phyloP scores from a whole-genome alignment of 1,140 invertebrate species.

The Drosophila pectinifera region DNA sequence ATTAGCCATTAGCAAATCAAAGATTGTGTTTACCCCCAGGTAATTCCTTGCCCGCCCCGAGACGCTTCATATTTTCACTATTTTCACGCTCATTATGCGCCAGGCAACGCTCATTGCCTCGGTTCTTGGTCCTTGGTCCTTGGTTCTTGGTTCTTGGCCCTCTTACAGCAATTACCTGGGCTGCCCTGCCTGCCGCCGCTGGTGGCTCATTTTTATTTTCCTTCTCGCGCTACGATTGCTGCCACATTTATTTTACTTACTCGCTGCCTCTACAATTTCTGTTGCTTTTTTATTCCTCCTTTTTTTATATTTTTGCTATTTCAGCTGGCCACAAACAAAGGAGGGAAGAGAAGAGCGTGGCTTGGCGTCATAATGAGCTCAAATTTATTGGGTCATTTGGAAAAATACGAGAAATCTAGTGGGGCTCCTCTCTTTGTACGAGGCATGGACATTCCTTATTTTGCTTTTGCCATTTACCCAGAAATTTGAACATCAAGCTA shows the following conservation, averaged over 20 bases:
- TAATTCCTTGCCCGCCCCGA: slow-evolving; percentile 32
- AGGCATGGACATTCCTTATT: slow-evolving; percentile 44
- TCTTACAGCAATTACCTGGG: slow-evolving; percentile 75
- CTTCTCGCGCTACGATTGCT: slow-evolving; percentile 43
- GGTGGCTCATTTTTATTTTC: slow-evolving; percentile 59
- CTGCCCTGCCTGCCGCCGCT: slow-evolving; percentile 27
- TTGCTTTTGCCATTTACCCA: slow-evolving; percentile 42
- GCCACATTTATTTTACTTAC: slow-evolving; percentile 72
- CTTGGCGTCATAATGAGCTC: slow-evolving; percentile 78
- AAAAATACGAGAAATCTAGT: slow-evolving; percentile 78
- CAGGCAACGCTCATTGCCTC: slow-evolving; percentile 47
- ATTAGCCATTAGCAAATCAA: slow-evolving; percentile 61
- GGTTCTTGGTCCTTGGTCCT: slow-evolving; percentile 24
- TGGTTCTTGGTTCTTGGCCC: slow-evolving; percentile 27
- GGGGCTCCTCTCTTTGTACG: slow-evolving; percentile 23
- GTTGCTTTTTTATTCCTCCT: slow-evolving; percentile 15
- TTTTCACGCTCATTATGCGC: slow-evolving; percentile 82
- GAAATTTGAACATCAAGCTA: slow-evolving; percentile 40
- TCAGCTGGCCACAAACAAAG: slow-evolving; percentile 66
- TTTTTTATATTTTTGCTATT: slow-evolving; percentile 41
- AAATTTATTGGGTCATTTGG: slow-evolving; percentile 83
- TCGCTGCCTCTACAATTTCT: slow-evolving; percentile 41
- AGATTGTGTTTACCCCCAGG: slow-evolving; percentile 32
- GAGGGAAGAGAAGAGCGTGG: slow-evolving; percentile 62
- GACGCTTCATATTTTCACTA: slow-evolving; percentile 75